Base-by-base conservation (phyloP, 1,140 invertebrate species). In the Pseudomyrmex flavicornis region DNA sequence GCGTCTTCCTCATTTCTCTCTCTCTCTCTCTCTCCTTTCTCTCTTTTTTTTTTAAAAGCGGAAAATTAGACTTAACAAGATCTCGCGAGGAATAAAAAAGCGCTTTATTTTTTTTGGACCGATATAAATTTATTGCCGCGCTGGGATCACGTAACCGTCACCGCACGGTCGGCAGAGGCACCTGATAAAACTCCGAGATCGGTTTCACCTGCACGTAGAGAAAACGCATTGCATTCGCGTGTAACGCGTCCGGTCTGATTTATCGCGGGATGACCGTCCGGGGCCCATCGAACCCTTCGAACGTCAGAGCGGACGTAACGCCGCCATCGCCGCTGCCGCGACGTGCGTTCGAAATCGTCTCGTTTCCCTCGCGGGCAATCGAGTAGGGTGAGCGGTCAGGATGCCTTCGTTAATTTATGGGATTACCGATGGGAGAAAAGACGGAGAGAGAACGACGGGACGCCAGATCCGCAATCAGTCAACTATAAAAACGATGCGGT, bases 201-300 rank as follows among this genome's bases (percentile, higher is more conserved):
- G n/a, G 72, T 63, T 73, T 70, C 54, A 68, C 54, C 59, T 73
- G 63, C n/a, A 59, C 65, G 48, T 69, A 46, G 65, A 77, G 52
- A 59, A 86, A 79, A 83, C 58, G 85, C 20, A 61, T 69, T 59
- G 72, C 82, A 62, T 54, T 59, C 52, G 48, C 62, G 54, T 79
- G 85, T 82, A 73, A 86, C 84, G 59, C 63, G 82, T 87, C 85
- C 50, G 10, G 26, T 74, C 75, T 88, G 87, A 88, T 88, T 88
- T 88, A 88, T 88, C 70, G 70, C 10, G 13, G 72, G 82, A 84
- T 70, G 58, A 46, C 20, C 82, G 82, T 82, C 58, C 74, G 20
- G 70, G 63, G 48, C 44, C 72, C 59, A 61, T 82, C 70, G 82
- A 44, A 84, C 52, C 66, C 86, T 85, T 48, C 73, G 83, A 35